These are phyloP conservation scores for Eristalis arbustorum DNA, from an alignment of 2,888 invertebrate genomes.

Conservation along the genomic window DNA sequence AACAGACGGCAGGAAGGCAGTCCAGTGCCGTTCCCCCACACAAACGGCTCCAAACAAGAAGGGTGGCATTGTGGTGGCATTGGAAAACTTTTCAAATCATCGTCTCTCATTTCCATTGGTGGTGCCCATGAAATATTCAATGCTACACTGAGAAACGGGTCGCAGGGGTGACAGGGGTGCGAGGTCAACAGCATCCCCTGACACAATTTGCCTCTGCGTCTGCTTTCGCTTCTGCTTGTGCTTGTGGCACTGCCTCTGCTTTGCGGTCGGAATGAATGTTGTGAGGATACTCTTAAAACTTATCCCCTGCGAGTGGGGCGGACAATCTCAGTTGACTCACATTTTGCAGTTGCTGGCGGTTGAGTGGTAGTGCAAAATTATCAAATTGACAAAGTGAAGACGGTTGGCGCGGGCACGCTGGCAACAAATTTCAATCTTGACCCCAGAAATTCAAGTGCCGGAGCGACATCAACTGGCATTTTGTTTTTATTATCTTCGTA, in stretches of 20 bases:
- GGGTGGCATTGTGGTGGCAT: constrained; percentile 24
- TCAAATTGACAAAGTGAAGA: constrained; percentile 14
- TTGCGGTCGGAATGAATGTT: constrained; percentile 31
- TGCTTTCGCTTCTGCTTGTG: constrained; percentile 33
- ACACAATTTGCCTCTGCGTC: constrained; percentile 36
- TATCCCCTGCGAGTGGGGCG: background rate
- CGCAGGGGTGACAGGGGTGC: constrained; percentile 40
- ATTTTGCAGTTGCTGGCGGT: background rate
- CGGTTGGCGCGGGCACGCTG: background rate
- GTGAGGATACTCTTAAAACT: constrained; percentile 7
- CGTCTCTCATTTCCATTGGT: constrained; percentile 49
- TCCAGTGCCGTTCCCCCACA: background rate
- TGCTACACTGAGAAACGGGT: constrained; percentile 44
- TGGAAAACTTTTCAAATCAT: constrained; percentile 64
- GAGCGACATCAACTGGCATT: constrained; percentile 15
- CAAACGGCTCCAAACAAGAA: background rate
- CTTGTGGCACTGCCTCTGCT: constrained; percentile 13
- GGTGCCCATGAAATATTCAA: constrained; percentile 64
- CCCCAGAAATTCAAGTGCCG: constrained; percentile 27
- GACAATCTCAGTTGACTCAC: constrained; percentile 17
- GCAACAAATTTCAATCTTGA: constrained; percentile 39
- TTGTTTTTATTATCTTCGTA: constrained; percentile 34
- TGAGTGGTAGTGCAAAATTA: constrained; percentile 26
- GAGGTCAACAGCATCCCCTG: constrained; percentile 54
- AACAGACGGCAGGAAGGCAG: constrained; percentile 15